Evolutionary conservation across 1,140 invertebrate species (phyloP).

Genomic region (Drosophila tsacasi): DNA sequence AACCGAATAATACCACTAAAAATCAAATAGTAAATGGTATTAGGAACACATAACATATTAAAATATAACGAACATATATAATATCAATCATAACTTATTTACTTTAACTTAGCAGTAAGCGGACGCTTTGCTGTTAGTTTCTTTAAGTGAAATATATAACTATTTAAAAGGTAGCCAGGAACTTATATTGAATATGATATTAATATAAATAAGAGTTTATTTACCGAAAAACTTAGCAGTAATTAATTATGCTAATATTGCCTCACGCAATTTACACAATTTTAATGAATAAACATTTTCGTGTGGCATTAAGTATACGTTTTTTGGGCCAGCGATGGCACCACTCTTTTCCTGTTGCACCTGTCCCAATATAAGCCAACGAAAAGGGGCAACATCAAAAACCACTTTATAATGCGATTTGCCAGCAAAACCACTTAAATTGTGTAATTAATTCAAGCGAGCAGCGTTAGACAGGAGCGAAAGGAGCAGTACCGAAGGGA

Average conservation of each 20-base stretch:
- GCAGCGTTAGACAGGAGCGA: conserved; percentile 13
- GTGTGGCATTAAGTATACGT: not conserved
- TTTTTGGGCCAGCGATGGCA: not conserved
- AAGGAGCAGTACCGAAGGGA: not conserved
- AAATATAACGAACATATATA: not conserved
- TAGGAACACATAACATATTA: too few species aligned
- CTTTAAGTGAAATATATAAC: not conserved
- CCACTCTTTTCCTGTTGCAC: conserved; percentile 21
- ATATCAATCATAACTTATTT: not conserved
- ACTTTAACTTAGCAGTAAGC: not conserved
- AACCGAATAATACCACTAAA: too few species aligned
- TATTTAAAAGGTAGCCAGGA: not conserved
- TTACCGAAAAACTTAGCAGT: not conserved
- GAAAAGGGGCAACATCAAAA: conserved; percentile 40
- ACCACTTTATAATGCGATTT: conserved; percentile 63
- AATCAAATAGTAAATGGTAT: too few species aligned
- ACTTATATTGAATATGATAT: too few species aligned
- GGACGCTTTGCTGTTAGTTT: not conserved
- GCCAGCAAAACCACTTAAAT: conserved; percentile 55
- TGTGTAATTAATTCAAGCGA: conserved; percentile 58
- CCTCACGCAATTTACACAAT: conserved; percentile 14
- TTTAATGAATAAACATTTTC: conserved; percentile 26
- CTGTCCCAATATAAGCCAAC: conserved; percentile 17
- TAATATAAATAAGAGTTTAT: not conserved
- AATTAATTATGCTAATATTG: conserved; percentile 37